These are phyloP conservation scores for Cuculus canorus DNA, from an alignment of 2,797 vertebrate genomes.

Conservation along the genomic window DNA sequence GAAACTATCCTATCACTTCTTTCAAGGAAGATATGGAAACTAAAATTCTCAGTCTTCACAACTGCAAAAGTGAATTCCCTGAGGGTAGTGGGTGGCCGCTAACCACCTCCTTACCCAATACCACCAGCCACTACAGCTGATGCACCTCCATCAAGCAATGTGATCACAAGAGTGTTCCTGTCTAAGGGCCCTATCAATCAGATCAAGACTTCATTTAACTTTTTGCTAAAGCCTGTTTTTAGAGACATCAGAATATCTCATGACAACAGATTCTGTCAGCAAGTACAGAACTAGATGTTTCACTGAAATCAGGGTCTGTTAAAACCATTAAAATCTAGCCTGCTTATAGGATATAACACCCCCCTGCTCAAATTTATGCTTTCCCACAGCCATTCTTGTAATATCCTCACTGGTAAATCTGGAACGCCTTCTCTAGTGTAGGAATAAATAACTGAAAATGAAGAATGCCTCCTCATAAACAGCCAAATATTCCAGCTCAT, in stretches of 20 bases:
- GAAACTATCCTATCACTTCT: background rate
- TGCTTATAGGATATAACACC: background rate
- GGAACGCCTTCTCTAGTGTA: background rate
- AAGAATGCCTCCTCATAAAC: background rate
- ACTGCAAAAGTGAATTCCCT: background rate
- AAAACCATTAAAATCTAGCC: background rate
- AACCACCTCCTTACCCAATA: background rate
- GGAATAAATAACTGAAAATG: background rate
- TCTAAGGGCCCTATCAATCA: accelerated
- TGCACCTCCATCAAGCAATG: background rate
- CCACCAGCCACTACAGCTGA: background rate
- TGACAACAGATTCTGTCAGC: background rate
- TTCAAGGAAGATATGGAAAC: background rate
- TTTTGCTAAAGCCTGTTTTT: background rate
- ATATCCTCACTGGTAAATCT: background rate
- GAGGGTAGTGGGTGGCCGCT: background rate
- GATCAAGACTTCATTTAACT: background rate
- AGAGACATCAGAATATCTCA: background rate
- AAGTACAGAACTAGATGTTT: background rate
- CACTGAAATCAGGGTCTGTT: background rate
- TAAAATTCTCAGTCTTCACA: background rate
- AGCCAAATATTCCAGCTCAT: background rate
- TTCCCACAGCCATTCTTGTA: background rate
- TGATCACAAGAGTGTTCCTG: background rate
- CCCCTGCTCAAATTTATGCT: background rate